Percentiles rank a stretch among this genome's conserved stretches.
These are phyloP conservation scores for Oophaga sylvatica DNA, from an alignment of 2,797 vertebrate species.

Conservation along the genomic window DNA sequence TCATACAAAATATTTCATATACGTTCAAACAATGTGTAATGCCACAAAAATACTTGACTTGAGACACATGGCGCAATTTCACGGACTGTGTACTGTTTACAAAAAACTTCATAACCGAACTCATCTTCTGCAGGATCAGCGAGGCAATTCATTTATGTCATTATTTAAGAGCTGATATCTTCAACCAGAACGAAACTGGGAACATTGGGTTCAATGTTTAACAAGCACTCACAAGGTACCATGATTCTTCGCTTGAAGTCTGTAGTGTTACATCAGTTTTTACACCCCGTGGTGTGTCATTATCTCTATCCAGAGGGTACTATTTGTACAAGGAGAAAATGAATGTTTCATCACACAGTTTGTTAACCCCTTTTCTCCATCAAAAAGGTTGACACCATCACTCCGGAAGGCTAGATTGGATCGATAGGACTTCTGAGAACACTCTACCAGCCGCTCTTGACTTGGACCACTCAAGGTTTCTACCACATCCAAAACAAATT, in stretches of 20 bases:
- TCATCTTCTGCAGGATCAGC: background rate
- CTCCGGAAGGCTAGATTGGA: background rate
- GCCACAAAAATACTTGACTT: background rate
- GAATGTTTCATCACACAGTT: conserved; percentile 16
- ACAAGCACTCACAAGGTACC: conserved; percentile 40
- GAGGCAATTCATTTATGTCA: conserved; percentile 3
- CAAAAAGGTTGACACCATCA: conserved; percentile 19
- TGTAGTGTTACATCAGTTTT: conserved; percentile 46
- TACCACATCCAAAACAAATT: background rate
- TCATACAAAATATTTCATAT: background rate
- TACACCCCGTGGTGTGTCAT: conserved; percentile 47
- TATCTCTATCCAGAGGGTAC: conserved; percentile 47
- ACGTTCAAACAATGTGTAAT: background rate
- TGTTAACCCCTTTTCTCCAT: conserved; percentile 27
- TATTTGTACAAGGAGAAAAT: conserved; percentile 46
- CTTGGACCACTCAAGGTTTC: background rate
- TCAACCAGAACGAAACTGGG: conserved; percentile 35
- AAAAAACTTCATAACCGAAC: background rate
- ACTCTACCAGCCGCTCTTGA: background rate
- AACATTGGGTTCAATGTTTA: conserved; percentile 52
- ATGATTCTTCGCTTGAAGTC: conserved; percentile 12
- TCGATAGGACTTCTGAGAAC: background rate
- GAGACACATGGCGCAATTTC: background rate
- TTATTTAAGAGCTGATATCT: conserved; percentile 45
- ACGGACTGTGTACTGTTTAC: background rate